Evolutionary conservation across 2,113 vertebrate genomes (phyloP).

Genomic region (Strix uralensis): DNA sequence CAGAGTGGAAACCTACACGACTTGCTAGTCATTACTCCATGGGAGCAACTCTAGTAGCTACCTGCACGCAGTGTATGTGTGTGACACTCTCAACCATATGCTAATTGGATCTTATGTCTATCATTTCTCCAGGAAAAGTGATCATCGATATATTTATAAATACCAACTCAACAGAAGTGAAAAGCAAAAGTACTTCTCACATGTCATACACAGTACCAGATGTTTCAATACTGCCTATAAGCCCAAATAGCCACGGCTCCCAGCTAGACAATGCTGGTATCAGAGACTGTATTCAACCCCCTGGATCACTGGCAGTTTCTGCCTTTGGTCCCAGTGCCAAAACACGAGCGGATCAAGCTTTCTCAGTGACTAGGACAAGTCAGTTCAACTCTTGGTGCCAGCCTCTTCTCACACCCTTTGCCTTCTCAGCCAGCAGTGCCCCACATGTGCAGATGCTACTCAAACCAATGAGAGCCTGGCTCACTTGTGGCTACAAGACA

Average conservation of each 20-base stretch:
- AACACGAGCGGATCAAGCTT: background rate
- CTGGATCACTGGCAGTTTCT: background rate
- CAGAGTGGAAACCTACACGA: background rate
- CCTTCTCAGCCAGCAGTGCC: background rate
- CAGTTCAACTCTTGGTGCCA: background rate
- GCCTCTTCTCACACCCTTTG: background rate
- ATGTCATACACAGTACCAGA: background rate
- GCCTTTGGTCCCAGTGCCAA: background rate
- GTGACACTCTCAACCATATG: background rate
- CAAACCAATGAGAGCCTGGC: background rate
- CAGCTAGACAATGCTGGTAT: rapidly evolving
- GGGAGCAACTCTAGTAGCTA: background rate
- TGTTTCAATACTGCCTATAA: background rate
- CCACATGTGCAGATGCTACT: background rate
- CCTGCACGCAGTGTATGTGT: background rate
- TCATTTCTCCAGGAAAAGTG: background rate
- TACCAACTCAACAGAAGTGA: background rate
- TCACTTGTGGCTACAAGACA: background rate
- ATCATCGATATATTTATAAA: background rate
- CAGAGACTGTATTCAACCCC: background rate
- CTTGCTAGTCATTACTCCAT: background rate
- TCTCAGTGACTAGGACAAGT: background rate
- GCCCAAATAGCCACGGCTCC: background rate
- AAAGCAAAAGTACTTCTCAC: background rate
- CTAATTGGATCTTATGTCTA: background rate